A percentile compares a stretch with the other conserved stretches of the same genome.
phyloP scores from a whole-genome alignment of 2,888 invertebrate species.

The Parnassius apollo region DNA sequence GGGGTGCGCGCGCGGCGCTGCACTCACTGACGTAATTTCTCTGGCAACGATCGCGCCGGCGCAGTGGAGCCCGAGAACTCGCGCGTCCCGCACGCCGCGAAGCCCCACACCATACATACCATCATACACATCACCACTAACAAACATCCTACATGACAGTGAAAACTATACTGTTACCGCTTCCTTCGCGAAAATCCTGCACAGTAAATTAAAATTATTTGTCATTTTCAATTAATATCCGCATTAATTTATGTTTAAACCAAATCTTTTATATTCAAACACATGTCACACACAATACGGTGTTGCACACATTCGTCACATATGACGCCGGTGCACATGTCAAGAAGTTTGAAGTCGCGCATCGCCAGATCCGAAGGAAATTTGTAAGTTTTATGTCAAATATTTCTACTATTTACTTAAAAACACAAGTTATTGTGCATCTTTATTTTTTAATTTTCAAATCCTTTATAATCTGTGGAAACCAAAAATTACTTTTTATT shows the following conservation, averaged over 20 bases:
- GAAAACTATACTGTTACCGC: slow-evolving; percentile 5
- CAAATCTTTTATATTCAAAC: slow-evolving; percentile 11
- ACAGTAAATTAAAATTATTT: slow-evolving; percentile 3
- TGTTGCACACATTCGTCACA: slow-evolving; percentile 20
- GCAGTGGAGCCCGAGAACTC: slow-evolving; percentile 65
- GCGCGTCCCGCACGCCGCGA: slow-evolving; percentile 66
- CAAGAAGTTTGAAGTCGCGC: slow-evolving; percentile 27
- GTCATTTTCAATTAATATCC: not conserved
- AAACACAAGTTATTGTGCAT: not conserved
- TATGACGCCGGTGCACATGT: slow-evolving; percentile 24
- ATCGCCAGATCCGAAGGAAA: slow-evolving; percentile 17
- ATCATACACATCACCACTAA: slow-evolving; percentile 30
- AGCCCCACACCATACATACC: slow-evolving; percentile 33
- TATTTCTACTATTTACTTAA: not conserved
- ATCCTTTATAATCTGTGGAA: slow-evolving; percentile 10
- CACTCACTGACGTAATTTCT: slow-evolving; percentile 69
- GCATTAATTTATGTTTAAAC: slow-evolving; percentile 7
- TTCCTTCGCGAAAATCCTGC: not conserved
- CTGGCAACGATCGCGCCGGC: slow-evolving; percentile 47
- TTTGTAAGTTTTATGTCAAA: slow-evolving; percentile 18
- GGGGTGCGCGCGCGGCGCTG: slow-evolving; percentile 68
- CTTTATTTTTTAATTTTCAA: not conserved
- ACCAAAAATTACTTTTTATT: not conserved
- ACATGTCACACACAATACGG: slow-evolving; percentile 33
- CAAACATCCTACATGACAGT: slow-evolving; percentile 17